A percentile compares a stretch with the other conserved stretches of the same genome.
These are phyloP conservation scores for Dolichopus griseipennis DNA, from an alignment of 2,888 invertebrate genomes.

Conservation along the genomic window DNA sequence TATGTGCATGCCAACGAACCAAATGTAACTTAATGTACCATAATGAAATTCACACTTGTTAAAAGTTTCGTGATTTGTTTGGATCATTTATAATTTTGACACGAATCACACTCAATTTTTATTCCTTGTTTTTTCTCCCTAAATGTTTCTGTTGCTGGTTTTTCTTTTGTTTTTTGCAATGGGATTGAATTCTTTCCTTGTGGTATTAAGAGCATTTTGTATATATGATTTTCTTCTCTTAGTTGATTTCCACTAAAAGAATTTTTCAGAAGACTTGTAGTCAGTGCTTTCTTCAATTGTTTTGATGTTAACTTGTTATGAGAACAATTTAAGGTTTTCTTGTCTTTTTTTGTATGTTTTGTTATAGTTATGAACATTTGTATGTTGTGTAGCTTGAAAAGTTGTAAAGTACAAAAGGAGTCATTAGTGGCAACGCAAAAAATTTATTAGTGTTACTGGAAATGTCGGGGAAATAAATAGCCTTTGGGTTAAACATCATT, in stretches of 20 bases:
- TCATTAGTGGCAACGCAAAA: neutral
- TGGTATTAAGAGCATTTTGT: no score
- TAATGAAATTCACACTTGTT: constrained; percentile 39
- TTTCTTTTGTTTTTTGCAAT: no score
- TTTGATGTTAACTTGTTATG: neutral
- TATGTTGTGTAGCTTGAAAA: neutral
- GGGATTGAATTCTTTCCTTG: no score
- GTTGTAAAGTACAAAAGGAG: neutral
- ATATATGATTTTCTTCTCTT: no score
- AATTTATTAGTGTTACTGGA: constrained; percentile 1
- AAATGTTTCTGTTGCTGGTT: no score
- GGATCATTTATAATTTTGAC: constrained; percentile 28
- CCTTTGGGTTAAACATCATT: constrained; percentile 1
- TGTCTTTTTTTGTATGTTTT: neutral
- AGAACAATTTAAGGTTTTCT: neutral
- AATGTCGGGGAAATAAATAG: neutral
- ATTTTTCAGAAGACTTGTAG: no score
- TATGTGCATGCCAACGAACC: neutral
- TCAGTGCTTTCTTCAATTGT: neutral
- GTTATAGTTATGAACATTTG: neutral
- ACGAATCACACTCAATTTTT: constrained; percentile 26
- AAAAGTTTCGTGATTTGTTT: constrained; percentile 29
- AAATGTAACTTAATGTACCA: neutral
- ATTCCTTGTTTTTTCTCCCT: constrained; percentile 7
- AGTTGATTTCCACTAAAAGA: no score